Evolutionary conservation across 2,888 invertebrate genomes (phyloP), one percentile per base, ranked within the genome.

Genomic region (Halocaridina rubra): DNA sequence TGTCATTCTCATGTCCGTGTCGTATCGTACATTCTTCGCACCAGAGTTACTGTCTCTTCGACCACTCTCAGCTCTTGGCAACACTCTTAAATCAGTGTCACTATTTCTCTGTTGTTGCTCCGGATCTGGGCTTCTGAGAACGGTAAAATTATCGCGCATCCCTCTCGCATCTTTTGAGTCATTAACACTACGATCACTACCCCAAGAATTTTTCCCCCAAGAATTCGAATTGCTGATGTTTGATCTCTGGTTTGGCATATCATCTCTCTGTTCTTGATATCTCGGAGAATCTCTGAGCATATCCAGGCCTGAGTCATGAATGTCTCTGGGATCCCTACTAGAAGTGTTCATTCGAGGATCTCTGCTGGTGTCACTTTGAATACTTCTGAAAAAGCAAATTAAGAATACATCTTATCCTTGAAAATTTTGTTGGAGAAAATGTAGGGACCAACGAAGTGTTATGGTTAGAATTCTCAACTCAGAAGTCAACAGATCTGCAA

Each of bases 1-100:
- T 24, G 79, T 33, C 22, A 84, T 84, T 39, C 84, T 72, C 80
- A 84, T 80, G 69, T 84, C 84, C 67, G 84, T 84, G 27, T 84
- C 84, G 74, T 74, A 69, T 1, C 61, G 79, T 53, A 24, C 10
- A 57, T 67, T 57, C 69, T 84, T 84, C 13, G 67, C 59, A 39
- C 29, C 59, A n/a, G n/a, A n/a, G n/a, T n/a, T n/a, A 22, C 61
- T 29, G 13, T 77, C 46, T 22, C 78, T 59, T 71, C 57, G 69
- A 32, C 33, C 57, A 29, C 59, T 33, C 46, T 84, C 84, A 57
- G 72, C 57, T 24, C 74, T 79, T 67, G 84, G 84, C 32, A 84
- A 53, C 74, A 84, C 84, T 57, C 84, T 24, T 8, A 84, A 57
- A 39, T 84, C 84, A 75, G 79, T 74, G 57, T 84, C 84, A 16